Evolutionary conservation across 2,888 invertebrate genomes (phyloP).

Genomic region (Ophion ventricosus): DNA sequence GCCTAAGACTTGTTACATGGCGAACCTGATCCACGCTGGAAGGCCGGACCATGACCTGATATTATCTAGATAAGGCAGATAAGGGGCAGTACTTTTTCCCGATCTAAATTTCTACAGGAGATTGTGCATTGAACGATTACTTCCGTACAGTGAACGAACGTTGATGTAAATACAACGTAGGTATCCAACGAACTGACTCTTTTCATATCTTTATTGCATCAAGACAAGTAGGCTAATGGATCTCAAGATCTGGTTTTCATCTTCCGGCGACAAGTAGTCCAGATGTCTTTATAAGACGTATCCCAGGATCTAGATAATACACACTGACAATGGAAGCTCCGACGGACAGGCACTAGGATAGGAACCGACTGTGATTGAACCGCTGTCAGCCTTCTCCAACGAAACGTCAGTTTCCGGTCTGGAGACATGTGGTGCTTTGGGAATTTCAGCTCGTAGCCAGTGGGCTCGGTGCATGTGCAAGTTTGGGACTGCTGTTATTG

Average conservation of each 20-base stretch:
- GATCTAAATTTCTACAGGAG: too few relatives aligned
- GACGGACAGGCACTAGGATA: not conserved
- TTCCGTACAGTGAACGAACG: not conserved
- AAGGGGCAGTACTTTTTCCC: too few relatives aligned
- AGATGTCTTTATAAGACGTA: slow-evolving; percentile 32
- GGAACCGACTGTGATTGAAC: slow-evolving; percentile 31
- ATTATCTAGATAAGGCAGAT: too few relatives aligned
- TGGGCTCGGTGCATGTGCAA: slow-evolving; percentile 40
- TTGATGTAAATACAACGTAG: too few relatives aligned
- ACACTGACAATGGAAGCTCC: slow-evolving; percentile 17
- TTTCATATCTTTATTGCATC: not conserved
- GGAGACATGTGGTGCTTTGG: slow-evolving; percentile 47
- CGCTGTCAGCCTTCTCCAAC: slow-evolving; percentile 48
- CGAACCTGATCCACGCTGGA: too few relatives aligned
- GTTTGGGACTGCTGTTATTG: slow-evolving; percentile 43
- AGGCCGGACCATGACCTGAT: too few relatives aligned
- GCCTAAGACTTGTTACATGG: too few relatives aligned
- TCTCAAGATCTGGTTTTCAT: not conserved
- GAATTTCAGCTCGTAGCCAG: slow-evolving; percentile 39
- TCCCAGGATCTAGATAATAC: slow-evolving; percentile 27
- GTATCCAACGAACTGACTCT: too few relatives aligned
- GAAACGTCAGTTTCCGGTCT: slow-evolving; percentile 61
- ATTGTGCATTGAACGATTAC: not conserved
- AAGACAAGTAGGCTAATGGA: not conserved
- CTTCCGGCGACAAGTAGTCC: slow-evolving; percentile 26